These are phyloP conservation scores for Ariolimax columbianus DNA, from an alignment of 2,888 invertebrate species.

Conservation along the genomic window DNA sequence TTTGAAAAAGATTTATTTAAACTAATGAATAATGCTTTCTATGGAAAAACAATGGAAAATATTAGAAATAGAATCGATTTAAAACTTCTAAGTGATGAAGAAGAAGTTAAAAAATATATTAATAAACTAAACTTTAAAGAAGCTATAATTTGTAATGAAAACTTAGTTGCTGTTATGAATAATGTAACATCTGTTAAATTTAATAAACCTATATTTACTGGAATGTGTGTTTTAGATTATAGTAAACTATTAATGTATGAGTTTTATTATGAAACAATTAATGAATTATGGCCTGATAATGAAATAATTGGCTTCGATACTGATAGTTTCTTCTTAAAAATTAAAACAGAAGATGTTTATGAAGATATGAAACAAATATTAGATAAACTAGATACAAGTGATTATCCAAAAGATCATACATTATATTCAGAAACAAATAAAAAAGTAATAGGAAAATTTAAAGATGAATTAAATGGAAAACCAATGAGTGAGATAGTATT, in stretches of 20 bases:
- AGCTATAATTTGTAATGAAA: slow-evolving; percentile 53
- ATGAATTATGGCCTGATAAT: slow-evolving; percentile 11
- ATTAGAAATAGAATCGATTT: neutral
- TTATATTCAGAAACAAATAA: slow-evolving; percentile 48
- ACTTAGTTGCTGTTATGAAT: slow-evolving; percentile 48
- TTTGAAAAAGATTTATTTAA: slow-evolving; percentile 73
- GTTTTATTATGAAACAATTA: slow-evolving; percentile 52
- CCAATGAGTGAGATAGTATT: slow-evolving; percentile 28
- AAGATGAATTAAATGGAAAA: slow-evolving; percentile 46
- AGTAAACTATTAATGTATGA: slow-evolving; percentile 53
- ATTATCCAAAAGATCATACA: slow-evolving; percentile 52
- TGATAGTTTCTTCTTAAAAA: slow-evolving; percentile 32
- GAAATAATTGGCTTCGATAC: slow-evolving; percentile 33
- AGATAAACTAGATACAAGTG: slow-evolving; percentile 50
- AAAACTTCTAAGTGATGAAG: slow-evolving; percentile 16
- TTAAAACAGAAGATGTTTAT: slow-evolving; percentile 49
- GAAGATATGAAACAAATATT: slow-evolving; percentile 48
- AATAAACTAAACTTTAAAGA: slow-evolving; percentile 32
- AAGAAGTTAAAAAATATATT: neutral
- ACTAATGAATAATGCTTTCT: slow-evolving; percentile 36
- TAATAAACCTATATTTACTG: slow-evolving; percentile 53
- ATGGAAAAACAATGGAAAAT: slow-evolving; percentile 37
- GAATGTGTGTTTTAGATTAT: slow-evolving; percentile 51
- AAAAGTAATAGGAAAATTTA: slow-evolving; percentile 37
- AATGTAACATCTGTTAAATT: slow-evolving; percentile 42